These are phyloP conservation scores for Balaenoptera acutorostrata DNA, from an alignment of 2,113 vertebrate genomes.

Conservation along the genomic window DNA sequence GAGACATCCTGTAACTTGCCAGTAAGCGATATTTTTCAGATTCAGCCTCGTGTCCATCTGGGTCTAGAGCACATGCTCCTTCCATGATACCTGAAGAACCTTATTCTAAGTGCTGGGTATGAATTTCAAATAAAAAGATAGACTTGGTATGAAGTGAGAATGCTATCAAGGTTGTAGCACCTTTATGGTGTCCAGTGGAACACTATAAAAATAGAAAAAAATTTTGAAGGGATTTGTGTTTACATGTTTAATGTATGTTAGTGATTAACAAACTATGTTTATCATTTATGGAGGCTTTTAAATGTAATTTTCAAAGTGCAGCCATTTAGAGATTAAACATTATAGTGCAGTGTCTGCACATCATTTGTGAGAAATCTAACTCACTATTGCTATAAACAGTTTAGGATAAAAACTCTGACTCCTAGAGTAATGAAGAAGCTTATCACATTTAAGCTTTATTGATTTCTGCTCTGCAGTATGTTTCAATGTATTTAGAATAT, in stretches of 20 bases:
- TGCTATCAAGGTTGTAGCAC: not conserved
- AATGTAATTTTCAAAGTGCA: not conserved
- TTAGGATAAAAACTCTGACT: not conserved
- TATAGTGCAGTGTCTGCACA: not conserved
- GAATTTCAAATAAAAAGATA: not conserved
- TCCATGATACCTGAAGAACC: not conserved
- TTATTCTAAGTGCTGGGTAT: not conserved
- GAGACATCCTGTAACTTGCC: not conserved
- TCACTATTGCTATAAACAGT: not conserved
- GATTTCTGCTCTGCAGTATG: not conserved
- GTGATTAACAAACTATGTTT: not conserved
- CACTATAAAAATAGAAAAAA: not conserved
- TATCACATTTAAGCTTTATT: conserved; percentile 6
- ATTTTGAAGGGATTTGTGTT: not conserved
- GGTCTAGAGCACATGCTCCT: not conserved
- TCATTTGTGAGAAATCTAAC: not conserved
- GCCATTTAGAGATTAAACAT: conserved; percentile 14
- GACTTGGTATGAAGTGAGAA: not conserved
- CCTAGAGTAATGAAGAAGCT: not conserved
- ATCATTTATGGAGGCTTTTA: not conserved
- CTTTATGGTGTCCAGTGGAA: not conserved
- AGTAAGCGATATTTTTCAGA: not conserved
- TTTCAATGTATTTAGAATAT: not conserved
- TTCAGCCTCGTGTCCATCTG: not conserved
- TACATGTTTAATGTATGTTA: not conserved